Evolutionary conservation across 2,113 vertebrate genomes (phyloP).

Genomic region (Nycticorax nycticorax): DNA sequence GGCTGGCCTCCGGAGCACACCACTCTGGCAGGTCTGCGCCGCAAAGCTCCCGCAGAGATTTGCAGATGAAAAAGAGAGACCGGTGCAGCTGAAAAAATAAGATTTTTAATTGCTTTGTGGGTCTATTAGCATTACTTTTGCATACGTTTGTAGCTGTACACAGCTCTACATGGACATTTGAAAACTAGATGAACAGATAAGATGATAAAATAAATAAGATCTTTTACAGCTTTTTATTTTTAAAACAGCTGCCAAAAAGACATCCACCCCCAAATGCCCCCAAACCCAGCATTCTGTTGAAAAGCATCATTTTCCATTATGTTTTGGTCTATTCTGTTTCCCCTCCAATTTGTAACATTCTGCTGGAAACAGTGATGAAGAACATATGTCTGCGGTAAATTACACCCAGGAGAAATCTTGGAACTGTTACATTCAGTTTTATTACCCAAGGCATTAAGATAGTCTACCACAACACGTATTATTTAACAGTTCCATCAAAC

Average conservation of each 20-base stretch:
- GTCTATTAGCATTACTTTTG: neutral
- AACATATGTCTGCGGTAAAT: conserved; percentile 74
- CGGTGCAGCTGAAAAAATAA: neutral
- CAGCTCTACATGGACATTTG: neutral
- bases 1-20: neutral
- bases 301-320: conserved; percentile 47
- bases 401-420: conserved; percentile 71
- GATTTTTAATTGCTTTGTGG: neutral
- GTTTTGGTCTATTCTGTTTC: conserved; percentile 53
- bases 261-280: neutral
- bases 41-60: neutral
- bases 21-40: neutral
- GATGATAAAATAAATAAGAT: neutral
- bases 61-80: neutral
- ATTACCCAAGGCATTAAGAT: conserved; percentile 64
- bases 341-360: conserved; percentile 62
- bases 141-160: neutral
- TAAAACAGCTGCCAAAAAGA: conserved; percentile 15
- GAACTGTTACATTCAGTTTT: conserved; percentile 71
- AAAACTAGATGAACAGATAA: conserved; percentile 1
- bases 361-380: conserved; percentile 70
- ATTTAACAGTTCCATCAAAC: conserved; percentile 65
- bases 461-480: conserved; percentile 51
- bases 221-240: conserved; percentile 1
- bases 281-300: neutral